Conservation (phyloP, 1,140 invertebrate genomes). For the Euwallacea fornicatus region DNA sequence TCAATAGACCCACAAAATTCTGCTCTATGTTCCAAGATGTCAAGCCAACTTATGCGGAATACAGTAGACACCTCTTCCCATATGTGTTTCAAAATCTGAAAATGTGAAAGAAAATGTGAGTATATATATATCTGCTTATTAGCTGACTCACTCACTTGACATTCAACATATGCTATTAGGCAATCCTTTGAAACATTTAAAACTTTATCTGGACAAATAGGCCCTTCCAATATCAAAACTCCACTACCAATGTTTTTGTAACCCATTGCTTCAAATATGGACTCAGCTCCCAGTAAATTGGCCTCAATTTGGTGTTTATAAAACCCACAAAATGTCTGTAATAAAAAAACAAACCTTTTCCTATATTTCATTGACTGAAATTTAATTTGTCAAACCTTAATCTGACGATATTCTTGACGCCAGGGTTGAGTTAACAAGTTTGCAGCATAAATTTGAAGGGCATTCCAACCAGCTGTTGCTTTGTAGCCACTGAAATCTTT, state of each 20-base stretch:
- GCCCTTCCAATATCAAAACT: slow-evolving; percentile 66
- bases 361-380: background rate
- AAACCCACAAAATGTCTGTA: slow-evolving; percentile 79
- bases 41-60: slow-evolving; percentile 63
- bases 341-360: background rate
- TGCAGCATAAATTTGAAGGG: slow-evolving; percentile 79
- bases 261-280: slow-evolving; percentile 79
- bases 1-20: slow-evolving; percentile 64
- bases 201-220: slow-evolving; percentile 79
- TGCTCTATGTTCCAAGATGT: slow-evolving; percentile 68
- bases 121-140: too few species aligned
- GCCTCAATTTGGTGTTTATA: slow-evolving; percentile 84
- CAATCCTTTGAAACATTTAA: slow-evolving; percentile 78
- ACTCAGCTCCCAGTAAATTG: slow-evolving; percentile 72
- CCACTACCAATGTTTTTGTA: slow-evolving; percentile 66
- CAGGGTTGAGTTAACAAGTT: slow-evolving; percentile 85
- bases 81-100: slow-evolving; percentile 58
- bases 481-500: slow-evolving; percentile 77
- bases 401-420: slow-evolving; percentile 79
- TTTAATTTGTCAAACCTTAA: slow-evolving; percentile 63
- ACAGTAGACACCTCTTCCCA: slow-evolving; percentile 61
- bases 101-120: slow-evolving; percentile 8
- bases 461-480: slow-evolving; percentile 78
- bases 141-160: slow-evolving; percentile 63
- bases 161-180: slow-evolving; percentile 86